Conservation (phyloP, 2,113 vertebrate genomes). For the Callipepla squamata region DNA sequence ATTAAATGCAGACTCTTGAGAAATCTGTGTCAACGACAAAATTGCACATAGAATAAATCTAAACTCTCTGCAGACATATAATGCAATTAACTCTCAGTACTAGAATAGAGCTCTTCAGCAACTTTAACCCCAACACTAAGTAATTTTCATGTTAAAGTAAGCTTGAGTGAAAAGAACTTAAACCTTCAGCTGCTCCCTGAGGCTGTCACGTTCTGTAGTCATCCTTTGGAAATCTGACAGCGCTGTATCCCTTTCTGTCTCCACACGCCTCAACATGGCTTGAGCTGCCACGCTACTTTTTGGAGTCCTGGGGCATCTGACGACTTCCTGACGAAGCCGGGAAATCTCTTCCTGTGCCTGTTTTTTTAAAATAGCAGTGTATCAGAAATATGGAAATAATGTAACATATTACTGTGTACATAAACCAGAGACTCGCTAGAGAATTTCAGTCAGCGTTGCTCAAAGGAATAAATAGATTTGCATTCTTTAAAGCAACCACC, state of each 20-base stretch:
- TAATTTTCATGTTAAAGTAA: neutral
- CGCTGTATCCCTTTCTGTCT: conserved; percentile 79
- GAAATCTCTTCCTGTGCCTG: conserved; percentile 83
- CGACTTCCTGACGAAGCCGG: conserved; percentile 73
- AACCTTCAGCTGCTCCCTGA: conserved; percentile 81
- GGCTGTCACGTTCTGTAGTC: conserved; percentile 81
- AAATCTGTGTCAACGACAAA: conserved; percentile 78
- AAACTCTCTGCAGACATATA: neutral
- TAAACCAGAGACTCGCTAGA: neutral
- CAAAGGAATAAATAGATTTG: neutral
- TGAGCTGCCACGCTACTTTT: conserved; percentile 73
- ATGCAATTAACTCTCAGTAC: neutral
- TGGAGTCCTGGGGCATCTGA: conserved; percentile 71
- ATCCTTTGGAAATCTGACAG: conserved; percentile 79
- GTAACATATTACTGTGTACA: neutral
- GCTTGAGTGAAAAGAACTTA: neutral
- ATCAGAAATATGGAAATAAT: neutral
- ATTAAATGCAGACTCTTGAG: conserved; percentile 80
- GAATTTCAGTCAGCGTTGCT: neutral
- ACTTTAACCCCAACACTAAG: neutral
- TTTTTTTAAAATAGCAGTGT: conserved; percentile 30
- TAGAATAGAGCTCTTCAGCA: neutral
- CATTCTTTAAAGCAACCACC: neutral
- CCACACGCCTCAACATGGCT: conserved; percentile 75
- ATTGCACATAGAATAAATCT: neutral